phyloP scores from a whole-genome alignment of 2,113 vertebrate species.

The Bubo scandiacus region DNA sequence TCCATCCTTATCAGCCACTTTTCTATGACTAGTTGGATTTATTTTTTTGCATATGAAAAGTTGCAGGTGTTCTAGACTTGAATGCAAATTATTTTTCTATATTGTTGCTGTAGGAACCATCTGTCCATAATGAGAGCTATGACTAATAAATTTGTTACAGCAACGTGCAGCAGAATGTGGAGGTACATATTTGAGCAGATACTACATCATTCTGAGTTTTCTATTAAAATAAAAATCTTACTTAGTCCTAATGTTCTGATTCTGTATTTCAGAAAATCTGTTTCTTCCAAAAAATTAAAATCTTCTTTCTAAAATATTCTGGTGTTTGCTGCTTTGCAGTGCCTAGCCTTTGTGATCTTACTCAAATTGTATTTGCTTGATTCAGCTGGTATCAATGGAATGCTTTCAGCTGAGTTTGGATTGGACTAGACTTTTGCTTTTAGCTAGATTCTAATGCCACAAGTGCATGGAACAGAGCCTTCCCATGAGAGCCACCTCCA shows the following conservation, averaged over 20 bases:
- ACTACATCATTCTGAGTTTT: background rate
- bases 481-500: background rate
- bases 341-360: background rate
- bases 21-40: conserved; percentile 55
- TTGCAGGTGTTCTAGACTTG: conserved; percentile 50
- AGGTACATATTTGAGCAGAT: conserved; percentile 1
- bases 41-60: conserved; percentile 58
- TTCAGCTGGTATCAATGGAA: background rate
- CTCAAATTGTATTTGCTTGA: background rate
- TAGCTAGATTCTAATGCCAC: background rate
- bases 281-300: conserved; percentile 64
- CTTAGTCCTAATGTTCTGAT: conserved; percentile 33
- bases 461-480: background rate
- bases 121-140: conserved; percentile 27
- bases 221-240: background rate
- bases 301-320: conserved; percentile 50
- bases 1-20: conserved; percentile 47
- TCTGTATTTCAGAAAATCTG: conserved; percentile 51
- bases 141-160: conserved; percentile 7
- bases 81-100: conserved; percentile 62
- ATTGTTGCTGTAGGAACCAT: conserved; percentile 52
- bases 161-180: background rate
- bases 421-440: background rate
- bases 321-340: conserved; percentile 45
- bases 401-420: background rate